Percentiles rank a stretch among this genome's conserved stretches.
These are phyloP conservation scores for Orthonychiurus folsomi DNA, from an alignment of 2,888 invertebrate species.

Conservation along the genomic window DNA sequence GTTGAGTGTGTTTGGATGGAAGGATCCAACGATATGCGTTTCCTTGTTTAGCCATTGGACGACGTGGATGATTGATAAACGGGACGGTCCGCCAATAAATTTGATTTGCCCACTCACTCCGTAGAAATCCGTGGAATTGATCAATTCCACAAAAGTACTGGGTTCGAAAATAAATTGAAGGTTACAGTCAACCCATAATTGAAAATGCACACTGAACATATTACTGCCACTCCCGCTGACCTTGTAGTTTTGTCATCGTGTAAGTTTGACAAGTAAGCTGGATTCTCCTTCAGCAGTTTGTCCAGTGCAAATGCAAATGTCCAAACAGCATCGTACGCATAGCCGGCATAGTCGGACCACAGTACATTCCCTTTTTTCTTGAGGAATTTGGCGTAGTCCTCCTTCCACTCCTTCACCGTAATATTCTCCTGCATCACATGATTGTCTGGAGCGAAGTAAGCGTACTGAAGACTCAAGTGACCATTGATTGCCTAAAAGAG, in stretches of 20 bases:
- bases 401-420: conserved; percentile 57
- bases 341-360: conserved; percentile 33
- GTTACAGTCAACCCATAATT: not conserved
- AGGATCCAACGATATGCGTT: conserved; percentile 51
- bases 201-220: not conserved
- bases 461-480: conserved; percentile 60
- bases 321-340: conserved; percentile 73
- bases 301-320: conserved; percentile 64
- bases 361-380: conserved; percentile 15
- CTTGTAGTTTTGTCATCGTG: conserved; percentile 50
- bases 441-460: conserved; percentile 56
- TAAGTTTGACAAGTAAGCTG: conserved; percentile 51
- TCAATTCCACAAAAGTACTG: conserved; percentile 54
- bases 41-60: conserved; percentile 51
- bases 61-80: conserved; percentile 52
- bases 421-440: conserved; percentile 56
- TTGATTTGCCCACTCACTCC: conserved; percentile 66
- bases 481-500: conserved; percentile 57
- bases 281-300: conserved; percentile 54
- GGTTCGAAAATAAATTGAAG: conserved; percentile 5
- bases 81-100: conserved; percentile 60
- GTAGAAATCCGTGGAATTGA: conserved; percentile 58
- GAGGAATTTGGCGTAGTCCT: conserved; percentile 45
- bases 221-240: conserved; percentile 44
- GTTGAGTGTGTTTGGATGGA: conserved; percentile 50